Percentiles rank a stretch among this genome's conserved stretches.
phyloP scores from a whole-genome alignment of 2,888 invertebrate genomes.

The Patella caerulea region DNA sequence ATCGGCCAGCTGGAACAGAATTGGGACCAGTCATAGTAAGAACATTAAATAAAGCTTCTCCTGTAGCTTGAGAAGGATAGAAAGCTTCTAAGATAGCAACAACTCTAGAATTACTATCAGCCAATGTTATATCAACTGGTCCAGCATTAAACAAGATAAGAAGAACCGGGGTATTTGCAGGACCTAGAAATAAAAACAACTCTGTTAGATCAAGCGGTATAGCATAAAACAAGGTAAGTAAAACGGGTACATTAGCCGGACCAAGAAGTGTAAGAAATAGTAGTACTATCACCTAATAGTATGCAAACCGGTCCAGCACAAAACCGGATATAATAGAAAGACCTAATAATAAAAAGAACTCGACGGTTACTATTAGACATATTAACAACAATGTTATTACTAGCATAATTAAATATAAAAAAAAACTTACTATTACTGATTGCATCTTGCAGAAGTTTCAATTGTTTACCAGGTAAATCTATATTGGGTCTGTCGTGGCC shows the following conservation, averaged over 20 bases:
- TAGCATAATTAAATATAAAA: too few species aligned
- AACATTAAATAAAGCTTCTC: slow-evolving; percentile 53
- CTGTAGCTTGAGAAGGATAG: slow-evolving; percentile 65
- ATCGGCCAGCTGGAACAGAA: slow-evolving; percentile 59
- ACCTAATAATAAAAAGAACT: too few species aligned
- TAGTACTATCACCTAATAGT: too few species aligned
- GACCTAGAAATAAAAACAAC: too few species aligned
- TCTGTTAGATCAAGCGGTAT: too few species aligned
- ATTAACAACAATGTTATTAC: too few species aligned
- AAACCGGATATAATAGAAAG: too few species aligned
- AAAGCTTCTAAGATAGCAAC: slow-evolving; percentile 57
- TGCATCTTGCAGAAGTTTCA: slow-evolving; percentile 53
- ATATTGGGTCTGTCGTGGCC: slow-evolving; percentile 53
- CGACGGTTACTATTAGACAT: slow-evolving; percentile 44
- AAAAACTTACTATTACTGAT: slow-evolving; percentile 31
- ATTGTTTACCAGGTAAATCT: slow-evolving; percentile 57
- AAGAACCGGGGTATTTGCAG: slow-evolving; percentile 19
- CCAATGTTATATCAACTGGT: slow-evolving; percentile 49
- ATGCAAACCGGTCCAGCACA: too few species aligned
- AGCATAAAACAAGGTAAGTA: too few species aligned
- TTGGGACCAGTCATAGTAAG: slow-evolving; percentile 41
- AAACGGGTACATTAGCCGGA: too few species aligned
- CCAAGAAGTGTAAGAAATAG: too few species aligned
- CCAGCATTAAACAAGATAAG: slow-evolving; percentile 51
- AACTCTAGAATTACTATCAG: slow-evolving; percentile 23